These are phyloP conservation scores for Reinhardtius hippoglossoides DNA, from an alignment of 2,113 vertebrate species.

Conservation along the genomic window DNA sequence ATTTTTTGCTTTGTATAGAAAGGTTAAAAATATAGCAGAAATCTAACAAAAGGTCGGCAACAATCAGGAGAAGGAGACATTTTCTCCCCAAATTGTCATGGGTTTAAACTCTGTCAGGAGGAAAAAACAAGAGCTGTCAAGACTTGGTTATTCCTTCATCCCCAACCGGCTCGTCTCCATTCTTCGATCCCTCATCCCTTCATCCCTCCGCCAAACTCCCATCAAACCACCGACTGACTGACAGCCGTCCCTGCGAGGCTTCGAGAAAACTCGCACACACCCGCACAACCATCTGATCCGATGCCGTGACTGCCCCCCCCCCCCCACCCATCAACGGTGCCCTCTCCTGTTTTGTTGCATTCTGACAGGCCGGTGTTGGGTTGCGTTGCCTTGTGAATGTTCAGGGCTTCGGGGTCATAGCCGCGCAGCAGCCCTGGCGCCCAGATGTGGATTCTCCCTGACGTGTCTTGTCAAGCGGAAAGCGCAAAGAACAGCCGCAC, in stretches of 20 bases:
- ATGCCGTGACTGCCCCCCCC: constrained; percentile 39
- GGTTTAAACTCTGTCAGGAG: constrained; percentile 52
- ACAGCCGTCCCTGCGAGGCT: constrained; percentile 68
- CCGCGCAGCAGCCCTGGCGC: constrained; percentile 26
- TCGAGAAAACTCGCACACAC: constrained; percentile 29
- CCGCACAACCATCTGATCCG: constrained; percentile 47
- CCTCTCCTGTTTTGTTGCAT: constrained; percentile 50
- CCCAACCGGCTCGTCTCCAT: constrained; percentile 48
- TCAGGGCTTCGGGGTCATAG: constrained; percentile 63
- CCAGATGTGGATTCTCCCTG: constrained; percentile 73
- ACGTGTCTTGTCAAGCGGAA: constrained; percentile 65
- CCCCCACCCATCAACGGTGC: constrained; percentile 45
- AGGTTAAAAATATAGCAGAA: constrained; percentile 25
- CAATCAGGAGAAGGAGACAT: constrained; percentile 39
- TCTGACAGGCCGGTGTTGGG: constrained; percentile 70
- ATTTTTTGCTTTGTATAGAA: neutral
- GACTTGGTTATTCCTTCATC: constrained; percentile 65
- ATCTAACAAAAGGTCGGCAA: constrained; percentile 59
- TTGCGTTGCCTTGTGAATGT: constrained; percentile 50
- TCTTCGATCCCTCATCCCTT: constrained; percentile 52
- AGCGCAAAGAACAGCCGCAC: constrained; percentile 24
- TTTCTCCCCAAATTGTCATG: constrained; percentile 40
- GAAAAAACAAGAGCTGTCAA: constrained; percentile 65
- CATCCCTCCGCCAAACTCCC: constrained; percentile 64
- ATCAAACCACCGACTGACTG: constrained; percentile 70